These are phyloP conservation scores for Heliconius hewitsoni DNA, from an alignment of 1,140 invertebrate species.

Conservation along the genomic window DNA sequence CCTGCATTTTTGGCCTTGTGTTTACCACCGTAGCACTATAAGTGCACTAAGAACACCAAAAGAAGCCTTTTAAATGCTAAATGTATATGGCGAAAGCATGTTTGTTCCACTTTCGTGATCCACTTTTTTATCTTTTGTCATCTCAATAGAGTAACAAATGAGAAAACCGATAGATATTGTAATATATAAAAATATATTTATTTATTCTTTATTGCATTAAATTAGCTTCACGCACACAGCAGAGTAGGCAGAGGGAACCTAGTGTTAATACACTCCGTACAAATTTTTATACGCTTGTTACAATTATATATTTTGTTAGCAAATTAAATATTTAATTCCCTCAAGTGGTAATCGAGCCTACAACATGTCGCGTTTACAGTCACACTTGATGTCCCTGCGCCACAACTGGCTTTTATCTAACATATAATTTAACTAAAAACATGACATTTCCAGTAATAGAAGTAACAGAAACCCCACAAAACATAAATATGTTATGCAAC, in stretches of 20 bases:
- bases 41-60: neutral
- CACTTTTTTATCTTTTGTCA: slow-evolving; percentile 6
- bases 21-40: neutral
- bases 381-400: too few species aligned
- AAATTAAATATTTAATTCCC: too few species aligned
- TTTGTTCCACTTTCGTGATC: neutral
- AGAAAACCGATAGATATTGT: neutral
- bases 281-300: too few species aligned
- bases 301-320: too few species aligned
- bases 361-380: too few species aligned
- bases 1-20: neutral
- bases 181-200: slow-evolving; percentile 11
- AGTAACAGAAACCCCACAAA: slow-evolving; percentile 74
- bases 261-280: too few species aligned
- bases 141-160: neutral
- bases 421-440: too few species aligned
- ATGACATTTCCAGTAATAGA: slow-evolving; percentile 74
- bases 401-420: too few species aligned
- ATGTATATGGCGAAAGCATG: neutral
- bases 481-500: slow-evolving; percentile 63
- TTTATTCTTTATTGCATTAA: too few species aligned
- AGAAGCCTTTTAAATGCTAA: neutral
- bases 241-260: too few species aligned
- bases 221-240: too few species aligned
- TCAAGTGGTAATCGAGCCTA: too few species aligned